Evolutionary conservation across 2,888 invertebrate species (phyloP).

Genomic region (Eristalinus sepulchralis): DNA sequence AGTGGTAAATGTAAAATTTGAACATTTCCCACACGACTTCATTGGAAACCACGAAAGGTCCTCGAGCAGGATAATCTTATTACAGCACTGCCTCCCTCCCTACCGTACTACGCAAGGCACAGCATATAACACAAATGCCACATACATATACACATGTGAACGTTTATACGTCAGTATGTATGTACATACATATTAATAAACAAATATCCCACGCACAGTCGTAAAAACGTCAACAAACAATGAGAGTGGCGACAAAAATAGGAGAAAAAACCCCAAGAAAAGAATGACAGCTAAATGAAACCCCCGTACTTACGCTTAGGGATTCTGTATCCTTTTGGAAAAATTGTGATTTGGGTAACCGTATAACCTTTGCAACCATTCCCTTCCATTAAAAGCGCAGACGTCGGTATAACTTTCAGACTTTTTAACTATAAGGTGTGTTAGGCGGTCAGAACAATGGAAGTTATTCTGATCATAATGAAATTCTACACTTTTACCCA

Average conservation of each 20-base stretch:
- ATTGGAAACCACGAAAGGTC: not conserved
- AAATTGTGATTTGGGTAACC: not conserved
- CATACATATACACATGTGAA: not conserved
- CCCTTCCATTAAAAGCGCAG: not conserved
- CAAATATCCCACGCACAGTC: conserved; percentile 12
- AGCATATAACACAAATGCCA: not conserved
- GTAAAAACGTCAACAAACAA: conserved; percentile 18
- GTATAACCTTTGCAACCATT: not conserved
- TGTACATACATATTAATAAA: conserved; percentile 9
- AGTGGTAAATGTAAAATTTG: not conserved
- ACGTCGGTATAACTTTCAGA: not conserved
- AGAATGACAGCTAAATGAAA: not conserved
- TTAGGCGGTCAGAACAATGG: not conserved
- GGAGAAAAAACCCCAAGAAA: not conserved
- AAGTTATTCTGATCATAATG: not conserved
- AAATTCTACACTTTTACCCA: not conserved
- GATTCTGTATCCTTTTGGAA: not conserved
- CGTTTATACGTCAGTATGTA: not conserved
- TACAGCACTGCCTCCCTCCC: not conserved
- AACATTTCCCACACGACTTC: not conserved
- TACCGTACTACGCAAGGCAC: not conserved
- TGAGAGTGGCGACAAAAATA: not conserved
- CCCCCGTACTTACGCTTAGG: not conserved
- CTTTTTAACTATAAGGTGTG: not conserved
- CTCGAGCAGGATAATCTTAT: not conserved